These are phyloP conservation scores for Hylaeus anthracinus DNA, from an alignment of 1,140 invertebrate species.

Conservation along the genomic window DNA sequence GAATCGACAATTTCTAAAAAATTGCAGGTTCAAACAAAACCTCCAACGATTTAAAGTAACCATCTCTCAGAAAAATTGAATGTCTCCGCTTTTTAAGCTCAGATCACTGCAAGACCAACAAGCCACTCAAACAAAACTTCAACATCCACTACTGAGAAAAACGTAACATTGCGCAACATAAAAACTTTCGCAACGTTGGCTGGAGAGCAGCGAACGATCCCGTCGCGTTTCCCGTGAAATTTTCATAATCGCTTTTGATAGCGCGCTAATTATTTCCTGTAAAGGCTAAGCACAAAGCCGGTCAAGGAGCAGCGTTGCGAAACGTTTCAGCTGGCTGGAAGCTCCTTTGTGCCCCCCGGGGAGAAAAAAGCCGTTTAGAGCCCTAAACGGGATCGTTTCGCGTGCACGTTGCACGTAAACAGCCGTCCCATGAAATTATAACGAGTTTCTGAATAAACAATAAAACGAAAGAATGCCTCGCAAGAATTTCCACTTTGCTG, in stretches of 20 bases:
- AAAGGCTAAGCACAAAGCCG: slow-evolving; percentile 18
- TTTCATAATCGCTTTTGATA: slow-evolving; percentile 49
- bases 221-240: neutral
- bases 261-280: slow-evolving; percentile 37
- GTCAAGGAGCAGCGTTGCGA: slow-evolving; percentile 31
- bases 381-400: slow-evolving; percentile 38
- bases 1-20: too few relatives aligned
- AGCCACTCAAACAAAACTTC: too few relatives aligned
- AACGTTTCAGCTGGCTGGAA: slow-evolving; percentile 2
- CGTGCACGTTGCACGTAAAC: slow-evolving; percentile 32
- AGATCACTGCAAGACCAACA: too few relatives aligned
- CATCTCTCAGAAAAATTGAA: too few relatives aligned
- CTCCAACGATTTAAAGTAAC: too few relatives aligned
- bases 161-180: neutral
- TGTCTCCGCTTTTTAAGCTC: too few relatives aligned
- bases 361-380: slow-evolving; percentile 33
- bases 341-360: slow-evolving; percentile 20
- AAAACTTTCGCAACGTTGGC: neutral
- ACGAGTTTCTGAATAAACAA: slow-evolving; percentile 51
- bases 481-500: slow-evolving; percentile 40
- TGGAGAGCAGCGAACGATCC: neutral
- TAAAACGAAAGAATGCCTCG: slow-evolving; percentile 48
- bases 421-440: slow-evolving; percentile 40
- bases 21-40: too few relatives aligned
- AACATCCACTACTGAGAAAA: too few relatives aligned